A percentile compares a stretch with the other conserved stretches of the same genome.
phyloP scores from a whole-genome alignment of 1,140 invertebrate species.

The Helicoverpa armigera region DNA sequence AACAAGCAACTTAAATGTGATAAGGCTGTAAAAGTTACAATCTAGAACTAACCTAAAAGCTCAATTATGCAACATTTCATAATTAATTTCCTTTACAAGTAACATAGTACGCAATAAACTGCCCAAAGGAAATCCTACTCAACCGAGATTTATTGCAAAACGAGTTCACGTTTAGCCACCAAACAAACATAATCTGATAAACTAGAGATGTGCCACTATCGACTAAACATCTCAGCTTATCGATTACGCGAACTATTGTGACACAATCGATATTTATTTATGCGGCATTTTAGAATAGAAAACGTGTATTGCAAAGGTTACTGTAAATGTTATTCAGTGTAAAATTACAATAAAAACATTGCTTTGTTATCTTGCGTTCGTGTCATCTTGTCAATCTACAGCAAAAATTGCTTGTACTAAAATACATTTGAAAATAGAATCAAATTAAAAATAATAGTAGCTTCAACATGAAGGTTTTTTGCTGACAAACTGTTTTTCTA shows the following conservation, averaged over 20 bases:
- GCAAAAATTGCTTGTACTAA: too few relatives aligned
- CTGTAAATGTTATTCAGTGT: constrained; percentile 12
- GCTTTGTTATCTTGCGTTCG: neutral
- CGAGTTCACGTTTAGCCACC: constrained; percentile 20
- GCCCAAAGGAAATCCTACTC: constrained; percentile 31
- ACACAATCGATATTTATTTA: constrained; percentile 24
- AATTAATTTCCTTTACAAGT: constrained; percentile 21
- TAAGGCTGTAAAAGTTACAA: too few relatives aligned
- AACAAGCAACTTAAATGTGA: too few relatives aligned
- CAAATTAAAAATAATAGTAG: neutral
- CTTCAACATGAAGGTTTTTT: constrained; percentile 5
- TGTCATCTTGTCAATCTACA: neutral
- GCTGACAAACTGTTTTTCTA: neutral
- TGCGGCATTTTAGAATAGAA: constrained; percentile 1
- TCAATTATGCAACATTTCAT: constrained; percentile 18
- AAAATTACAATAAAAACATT: neutral
- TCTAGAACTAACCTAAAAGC: neutral
- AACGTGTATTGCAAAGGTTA: constrained; percentile 28
- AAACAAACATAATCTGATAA: constrained; percentile 28
- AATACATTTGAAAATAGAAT: neutral
- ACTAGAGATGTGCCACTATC: constrained; percentile 39
- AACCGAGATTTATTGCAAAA: constrained; percentile 31
- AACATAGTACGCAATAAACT: constrained; percentile 2
- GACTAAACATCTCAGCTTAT: constrained; percentile 2
- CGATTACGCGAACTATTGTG: constrained; percentile 29